Evolutionary conservation across 1,140 invertebrate genomes (phyloP).

Genomic region (Ctenoplectra terminalis): DNA sequence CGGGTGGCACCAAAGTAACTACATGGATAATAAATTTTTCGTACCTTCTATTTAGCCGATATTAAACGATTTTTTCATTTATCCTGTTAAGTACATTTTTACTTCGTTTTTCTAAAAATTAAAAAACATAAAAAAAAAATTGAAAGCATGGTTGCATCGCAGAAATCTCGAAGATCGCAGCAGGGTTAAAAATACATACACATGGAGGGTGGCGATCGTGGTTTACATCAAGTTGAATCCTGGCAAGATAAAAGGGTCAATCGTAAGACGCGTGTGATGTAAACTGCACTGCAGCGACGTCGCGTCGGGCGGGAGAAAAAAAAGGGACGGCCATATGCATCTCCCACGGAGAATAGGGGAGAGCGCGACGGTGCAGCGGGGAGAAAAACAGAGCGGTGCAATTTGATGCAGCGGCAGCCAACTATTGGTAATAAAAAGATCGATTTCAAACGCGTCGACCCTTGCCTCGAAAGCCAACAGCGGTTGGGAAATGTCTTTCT

Average conservation of each 20-base stretch:
- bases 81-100: background rate
- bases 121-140: too few species aligned
- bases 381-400: conserved; percentile 1
- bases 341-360: conserved; percentile 19
- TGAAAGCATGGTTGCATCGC: too few species aligned
- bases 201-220: too few species aligned
- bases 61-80: background rate
- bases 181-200: too few species aligned
- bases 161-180: too few species aligned
- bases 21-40: background rate
- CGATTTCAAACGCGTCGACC: conserved; percentile 19
- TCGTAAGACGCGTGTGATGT: background rate
- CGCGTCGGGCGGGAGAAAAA: background rate
- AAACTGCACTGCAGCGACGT: too few species aligned
- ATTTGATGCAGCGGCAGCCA: conserved; percentile 24
- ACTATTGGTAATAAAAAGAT: conserved; percentile 27
- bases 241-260: background rate
- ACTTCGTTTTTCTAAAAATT: too few species aligned
- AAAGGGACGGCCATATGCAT: background rate
- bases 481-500: background rate
- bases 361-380: background rate
- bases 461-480: conserved; percentile 13
- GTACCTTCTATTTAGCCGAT: background rate
- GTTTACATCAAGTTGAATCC: background rate
- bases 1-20: background rate